phyloP scores from a whole-genome alignment of 2,113 vertebrate species.

The Pholis gunnellus region DNA sequence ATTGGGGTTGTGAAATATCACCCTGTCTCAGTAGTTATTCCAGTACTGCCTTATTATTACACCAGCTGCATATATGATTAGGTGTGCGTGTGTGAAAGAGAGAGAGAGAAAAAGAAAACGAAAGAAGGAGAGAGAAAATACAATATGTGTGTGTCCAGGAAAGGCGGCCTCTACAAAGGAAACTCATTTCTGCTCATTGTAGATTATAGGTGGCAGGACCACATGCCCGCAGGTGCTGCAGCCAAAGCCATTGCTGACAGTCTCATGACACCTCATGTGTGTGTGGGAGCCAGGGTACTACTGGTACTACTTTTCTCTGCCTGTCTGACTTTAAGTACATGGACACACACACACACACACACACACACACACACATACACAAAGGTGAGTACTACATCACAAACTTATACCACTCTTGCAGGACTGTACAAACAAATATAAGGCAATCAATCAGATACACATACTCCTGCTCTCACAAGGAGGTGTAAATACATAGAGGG shows the following conservation, averaged over 20 bases:
- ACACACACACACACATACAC: conserved; percentile 22
- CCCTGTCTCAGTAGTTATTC: conserved; percentile 71
- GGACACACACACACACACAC: conserved; percentile 6
- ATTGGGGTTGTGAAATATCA: conserved; percentile 78
- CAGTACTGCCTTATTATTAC: conserved; percentile 69
- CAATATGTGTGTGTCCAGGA: conserved; percentile 44
- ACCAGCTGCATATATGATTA: conserved; percentile 66
- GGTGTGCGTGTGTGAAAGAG: background rate
- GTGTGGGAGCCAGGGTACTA: background rate
- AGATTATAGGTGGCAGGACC: conserved; percentile 67
- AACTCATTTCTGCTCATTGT: conserved; percentile 64
- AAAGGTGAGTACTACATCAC: conserved; percentile 27
- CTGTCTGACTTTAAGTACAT: conserved; percentile 23
- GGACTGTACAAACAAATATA: conserved; percentile 15
- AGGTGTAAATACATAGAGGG: conserved; percentile 27
- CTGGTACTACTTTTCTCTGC: conserved; percentile 16
- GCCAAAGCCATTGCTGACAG: conserved; percentile 53
- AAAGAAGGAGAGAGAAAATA: conserved; percentile 7
- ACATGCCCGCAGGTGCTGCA: conserved; percentile 49
- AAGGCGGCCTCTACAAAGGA: conserved; percentile 46
- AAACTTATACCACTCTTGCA: conserved; percentile 37
- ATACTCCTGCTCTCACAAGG: conserved; percentile 8
- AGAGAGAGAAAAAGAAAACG: background rate
- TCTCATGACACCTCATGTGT: conserved; percentile 45
- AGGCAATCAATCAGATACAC: conserved; percentile 27